phyloP scores from a whole-genome alignment of 2,113 vertebrate genomes.

The Onychorhynchus coronatus region DNA sequence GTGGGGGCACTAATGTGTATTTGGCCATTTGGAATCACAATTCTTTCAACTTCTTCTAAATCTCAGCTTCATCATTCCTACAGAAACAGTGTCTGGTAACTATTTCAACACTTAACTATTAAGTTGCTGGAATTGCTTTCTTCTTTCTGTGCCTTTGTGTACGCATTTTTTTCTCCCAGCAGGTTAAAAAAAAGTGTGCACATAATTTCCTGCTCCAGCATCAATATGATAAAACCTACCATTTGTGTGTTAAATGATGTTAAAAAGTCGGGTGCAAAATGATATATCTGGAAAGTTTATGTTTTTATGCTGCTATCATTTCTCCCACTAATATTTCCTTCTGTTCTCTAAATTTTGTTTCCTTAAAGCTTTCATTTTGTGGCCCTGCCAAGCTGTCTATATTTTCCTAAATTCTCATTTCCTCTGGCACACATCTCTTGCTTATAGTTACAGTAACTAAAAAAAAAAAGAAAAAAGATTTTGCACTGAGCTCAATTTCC shows the following conservation, averaged over 20 bases:
- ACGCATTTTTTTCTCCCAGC: not conserved
- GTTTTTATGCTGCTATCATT: constrained; percentile 5
- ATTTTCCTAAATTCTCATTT: constrained; percentile 72
- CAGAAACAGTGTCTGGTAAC: constrained; percentile 67
- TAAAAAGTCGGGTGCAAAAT: not conserved
- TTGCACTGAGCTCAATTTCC: constrained; percentile 58
- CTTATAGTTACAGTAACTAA: constrained; percentile 42
- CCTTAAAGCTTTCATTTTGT: constrained; percentile 56
- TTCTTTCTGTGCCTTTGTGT: not conserved
- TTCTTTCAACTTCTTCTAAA: constrained; percentile 67
- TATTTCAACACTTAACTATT: constrained; percentile 64
- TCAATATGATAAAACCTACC: not conserved
- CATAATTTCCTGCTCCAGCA: not conserved
- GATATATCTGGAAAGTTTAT: not conserved
- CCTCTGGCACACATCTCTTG: constrained; percentile 50
- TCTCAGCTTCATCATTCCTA: constrained; percentile 67
- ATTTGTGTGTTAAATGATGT: not conserved
- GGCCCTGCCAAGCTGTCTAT: constrained; percentile 56
- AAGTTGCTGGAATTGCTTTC: constrained; percentile 31
- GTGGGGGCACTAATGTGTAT: constrained; percentile 63
- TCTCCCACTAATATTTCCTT: constrained; percentile 52
- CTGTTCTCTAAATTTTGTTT: constrained; percentile 54
- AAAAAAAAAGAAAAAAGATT: not conserved
- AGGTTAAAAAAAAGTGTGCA: not conserved
- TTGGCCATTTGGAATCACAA: constrained; percentile 64